Conservation (phyloP, 2,797 vertebrate genomes). For the Synanceia verrucosa region DNA sequence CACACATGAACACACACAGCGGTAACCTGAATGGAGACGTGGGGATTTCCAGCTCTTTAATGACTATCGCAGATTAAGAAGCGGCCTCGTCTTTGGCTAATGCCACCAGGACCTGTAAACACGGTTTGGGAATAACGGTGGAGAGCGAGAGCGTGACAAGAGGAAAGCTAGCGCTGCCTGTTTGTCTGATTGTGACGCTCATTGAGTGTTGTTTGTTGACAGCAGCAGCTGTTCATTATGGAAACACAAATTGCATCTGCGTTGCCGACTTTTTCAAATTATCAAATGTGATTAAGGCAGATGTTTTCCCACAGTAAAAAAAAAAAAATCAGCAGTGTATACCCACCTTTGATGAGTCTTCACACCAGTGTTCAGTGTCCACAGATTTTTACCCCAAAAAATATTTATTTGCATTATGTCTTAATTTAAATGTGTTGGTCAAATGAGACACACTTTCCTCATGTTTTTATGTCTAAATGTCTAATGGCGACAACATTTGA, state of each 20-base stretch:
- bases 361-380: not conserved
- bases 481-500: too few species aligned
- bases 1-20: conserved; percentile 5
- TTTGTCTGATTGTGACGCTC: not conserved
- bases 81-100: conserved; percentile 10
- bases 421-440: not conserved
- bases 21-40: conserved; percentile 12
- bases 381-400: not conserved
- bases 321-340: not conserved
- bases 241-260: not conserved
- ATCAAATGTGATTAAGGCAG: not conserved
- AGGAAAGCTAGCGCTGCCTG: not conserved
- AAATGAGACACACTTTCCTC: not conserved
- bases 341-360: not conserved
- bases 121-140: not conserved
- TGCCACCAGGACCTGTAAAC: conserved; percentile 4
- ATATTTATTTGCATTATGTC: not conserved
- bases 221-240: conserved; percentile 9
- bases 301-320: not conserved
- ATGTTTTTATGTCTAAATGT: too few species aligned
- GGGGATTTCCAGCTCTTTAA: conserved; percentile 60
- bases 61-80: conserved; percentile 47
- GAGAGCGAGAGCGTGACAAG: not conserved
- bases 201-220: not conserved
- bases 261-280: not conserved